A percentile compares a stretch with the other conserved stretches of the same genome.
Evolutionary conservation across 2,888 invertebrate genomes (phyloP).

Genomic region (Byasa hedistus): DNA sequence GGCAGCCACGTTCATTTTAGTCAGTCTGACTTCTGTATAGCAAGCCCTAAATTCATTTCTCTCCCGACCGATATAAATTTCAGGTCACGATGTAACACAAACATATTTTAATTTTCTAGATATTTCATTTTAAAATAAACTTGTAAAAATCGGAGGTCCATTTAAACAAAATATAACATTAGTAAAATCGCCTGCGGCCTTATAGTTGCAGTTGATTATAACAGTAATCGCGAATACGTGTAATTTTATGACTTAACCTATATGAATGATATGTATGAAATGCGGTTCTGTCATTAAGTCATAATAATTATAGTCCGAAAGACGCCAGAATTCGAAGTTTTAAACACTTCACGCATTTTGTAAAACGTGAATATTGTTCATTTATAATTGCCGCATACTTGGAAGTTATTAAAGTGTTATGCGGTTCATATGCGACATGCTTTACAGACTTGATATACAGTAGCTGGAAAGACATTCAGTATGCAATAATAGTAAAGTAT

Average conservation of each 20-base stretch:
- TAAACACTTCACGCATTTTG: conserved; percentile 22
- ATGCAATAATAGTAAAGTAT: conserved; percentile 57
- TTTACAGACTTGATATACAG: conserved; percentile 60
- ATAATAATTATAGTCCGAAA: conserved; percentile 4
- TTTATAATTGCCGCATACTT: conserved; percentile 2
- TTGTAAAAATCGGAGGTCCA: too few species aligned
- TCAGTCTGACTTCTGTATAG: not conserved
- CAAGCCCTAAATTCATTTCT: not conserved
- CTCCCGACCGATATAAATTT: not conserved
- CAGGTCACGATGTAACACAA: too few species aligned
- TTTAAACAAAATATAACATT: not conserved
- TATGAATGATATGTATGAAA: conserved; percentile 17
- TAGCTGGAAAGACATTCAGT: conserved; percentile 61
- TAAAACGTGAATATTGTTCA: not conserved
- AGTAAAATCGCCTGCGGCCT: not conserved
- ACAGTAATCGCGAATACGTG: conserved; percentile 7
- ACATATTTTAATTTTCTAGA: too few species aligned
- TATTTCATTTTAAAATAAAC: too few species aligned
- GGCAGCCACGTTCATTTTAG: not conserved
- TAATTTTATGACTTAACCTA: conserved; percentile 17
- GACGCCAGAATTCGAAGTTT: conserved; percentile 24
- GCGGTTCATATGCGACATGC: not conserved
- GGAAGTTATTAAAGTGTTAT: not conserved
- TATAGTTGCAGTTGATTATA: conserved; percentile 8
- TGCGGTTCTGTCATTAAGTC: conserved; percentile 36